phyloP scores from a whole-genome alignment of 2,113 vertebrate species.

The Channa maculata region DNA sequence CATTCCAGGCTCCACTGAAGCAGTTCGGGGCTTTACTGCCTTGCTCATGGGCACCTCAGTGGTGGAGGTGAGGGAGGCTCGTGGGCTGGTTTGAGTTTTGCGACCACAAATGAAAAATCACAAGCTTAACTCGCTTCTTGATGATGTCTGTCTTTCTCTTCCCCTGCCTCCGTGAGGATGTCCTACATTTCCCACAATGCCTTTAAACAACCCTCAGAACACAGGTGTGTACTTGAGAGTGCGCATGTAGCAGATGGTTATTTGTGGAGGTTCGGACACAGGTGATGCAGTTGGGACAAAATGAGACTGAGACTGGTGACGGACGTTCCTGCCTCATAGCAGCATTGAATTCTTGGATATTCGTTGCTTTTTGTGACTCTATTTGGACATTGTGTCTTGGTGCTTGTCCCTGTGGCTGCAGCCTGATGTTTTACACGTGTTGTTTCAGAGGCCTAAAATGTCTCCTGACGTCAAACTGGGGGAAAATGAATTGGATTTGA shows the following conservation, averaged over 20 bases:
- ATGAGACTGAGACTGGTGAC: neutral
- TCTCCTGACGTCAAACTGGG: no score
- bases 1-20: neutral
- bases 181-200: slow-evolving; percentile 10
- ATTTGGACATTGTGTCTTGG: no score
- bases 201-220: neutral
- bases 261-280: no score
- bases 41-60: neutral
- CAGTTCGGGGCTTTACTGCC: neutral
- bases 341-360: neutral
- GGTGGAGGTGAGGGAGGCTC: neutral
- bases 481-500: no score
- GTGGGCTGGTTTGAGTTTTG: no score
- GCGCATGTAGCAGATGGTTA: no score
- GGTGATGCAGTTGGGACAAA: no score
- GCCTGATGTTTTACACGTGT: no score
- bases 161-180: neutral
- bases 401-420: no score
- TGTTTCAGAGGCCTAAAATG: no score
- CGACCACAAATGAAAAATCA: no score
- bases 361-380: neutral
- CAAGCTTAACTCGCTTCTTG: neutral
- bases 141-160: neutral
- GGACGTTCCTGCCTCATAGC: fast-evolving
- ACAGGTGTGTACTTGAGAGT: no score